phyloP scores from a whole-genome alignment of 2,113 vertebrate genomes.

The crab-eating macaque (Macaca fascicularis) region DNA sequence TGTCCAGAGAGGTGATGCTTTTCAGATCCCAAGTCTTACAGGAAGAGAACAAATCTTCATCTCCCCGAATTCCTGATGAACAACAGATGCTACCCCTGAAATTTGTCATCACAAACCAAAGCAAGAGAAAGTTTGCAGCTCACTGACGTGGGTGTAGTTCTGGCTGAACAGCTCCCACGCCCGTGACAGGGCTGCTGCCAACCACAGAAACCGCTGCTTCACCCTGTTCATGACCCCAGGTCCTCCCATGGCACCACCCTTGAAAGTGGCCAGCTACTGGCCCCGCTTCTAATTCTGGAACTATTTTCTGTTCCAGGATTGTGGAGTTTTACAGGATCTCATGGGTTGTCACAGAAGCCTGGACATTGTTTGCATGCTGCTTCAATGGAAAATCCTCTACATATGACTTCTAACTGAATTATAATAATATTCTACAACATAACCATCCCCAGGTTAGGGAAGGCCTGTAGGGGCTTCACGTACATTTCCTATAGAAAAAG shows the following conservation, averaged over 20 bases:
- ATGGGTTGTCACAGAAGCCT: neutral
- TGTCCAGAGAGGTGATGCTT: conserved; percentile 58
- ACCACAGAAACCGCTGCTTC: too few species aligned
- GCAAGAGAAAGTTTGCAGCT: conserved; percentile 13
- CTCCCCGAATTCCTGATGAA: conserved; percentile 67
- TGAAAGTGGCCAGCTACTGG: neutral
- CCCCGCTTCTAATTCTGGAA: neutral
- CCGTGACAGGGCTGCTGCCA: neutral
- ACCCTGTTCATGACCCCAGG: neutral
- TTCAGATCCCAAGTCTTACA: conserved; percentile 49
- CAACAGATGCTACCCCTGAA: conserved; percentile 58
- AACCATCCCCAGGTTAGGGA: neutral
- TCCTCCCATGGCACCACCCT: neutral
- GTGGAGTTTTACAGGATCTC: neutral
- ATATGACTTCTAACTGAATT: neutral
- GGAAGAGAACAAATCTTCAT: conserved; percentile 59
- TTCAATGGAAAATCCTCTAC: neutral
- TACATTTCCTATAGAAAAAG: neutral
- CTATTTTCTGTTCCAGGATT: neutral
- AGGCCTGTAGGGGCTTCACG: neutral
- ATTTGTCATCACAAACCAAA: conserved; percentile 37
- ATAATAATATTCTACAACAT: neutral
- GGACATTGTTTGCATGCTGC: neutral
- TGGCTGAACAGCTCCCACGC: neutral
- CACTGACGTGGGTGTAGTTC: neutral